Base-by-base conservation (phyloP, 2,888 invertebrate species). In the Phlogophora meticulosa region DNA sequence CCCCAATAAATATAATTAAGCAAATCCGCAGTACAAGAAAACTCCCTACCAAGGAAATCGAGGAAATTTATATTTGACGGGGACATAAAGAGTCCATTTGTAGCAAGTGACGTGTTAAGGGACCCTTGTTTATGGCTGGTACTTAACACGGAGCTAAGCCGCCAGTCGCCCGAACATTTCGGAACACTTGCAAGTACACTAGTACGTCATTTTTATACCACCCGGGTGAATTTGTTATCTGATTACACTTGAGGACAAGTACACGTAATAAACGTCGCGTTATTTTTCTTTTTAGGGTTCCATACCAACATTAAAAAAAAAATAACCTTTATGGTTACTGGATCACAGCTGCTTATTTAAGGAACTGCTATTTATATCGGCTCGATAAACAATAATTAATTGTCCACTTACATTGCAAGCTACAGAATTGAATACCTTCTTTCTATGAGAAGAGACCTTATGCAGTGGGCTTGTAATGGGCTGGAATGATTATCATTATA, bases 71-170 rank as follows among this genome's bases (percentile, higher is more conserved):
- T 88, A 86, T 89, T 90, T 88, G 90, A 89, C 87, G 75, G 84
- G 82, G 83, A 85, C 87, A 89, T 90, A 91, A 91, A 91, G 88
- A 88, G 88, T 90, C 87, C 85, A 91, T 93, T 93, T 92, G 90
- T 90, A 90, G 84, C 85, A 81, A 87, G 88, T 90, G 92, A 89
- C 90, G 85, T 89, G 87, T 88, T 86, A 87, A 86, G 88, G 85
- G 88, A 80, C 84, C 80, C 85, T 89, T 93, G 90, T 92, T 92
- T 92, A 93, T 92, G 89, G 88, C 78, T 70, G 85, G 84, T 88
- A 91, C 90, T 93, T 92, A 91, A 89, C 90, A 88, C 80, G 86
- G 82, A 86, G 84, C 87, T 90, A 88, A 89, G 90, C 86, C 85
- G 79, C 76, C 79, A 67, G 82, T 71, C 84, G 70, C 78, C 72